These are phyloP conservation scores for Willowsia nigromaculata DNA, from an alignment of 2,888 invertebrate genomes.

Conservation along the genomic window DNA sequence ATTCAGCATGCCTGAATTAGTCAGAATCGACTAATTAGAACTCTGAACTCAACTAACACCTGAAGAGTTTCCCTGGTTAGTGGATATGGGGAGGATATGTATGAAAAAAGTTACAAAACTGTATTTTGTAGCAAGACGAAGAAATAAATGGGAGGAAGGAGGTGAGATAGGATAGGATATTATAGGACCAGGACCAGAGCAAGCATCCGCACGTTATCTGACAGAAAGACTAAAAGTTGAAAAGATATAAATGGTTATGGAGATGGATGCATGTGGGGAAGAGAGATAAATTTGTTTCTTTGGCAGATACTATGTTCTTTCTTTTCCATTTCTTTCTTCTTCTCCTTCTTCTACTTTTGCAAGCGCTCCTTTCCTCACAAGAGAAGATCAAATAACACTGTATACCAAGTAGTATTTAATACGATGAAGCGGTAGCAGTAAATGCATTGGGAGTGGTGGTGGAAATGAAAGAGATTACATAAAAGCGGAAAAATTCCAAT, in stretches of 20 bases:
- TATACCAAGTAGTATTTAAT: background rate
- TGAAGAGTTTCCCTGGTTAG: too few relatives aligned
- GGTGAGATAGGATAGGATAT: background rate
- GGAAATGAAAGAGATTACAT: constrained; percentile 57
- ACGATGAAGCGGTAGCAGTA: background rate
- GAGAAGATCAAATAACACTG: constrained; percentile 4
- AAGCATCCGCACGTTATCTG: constrained; percentile 21
- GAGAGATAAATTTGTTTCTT: constrained; percentile 48
- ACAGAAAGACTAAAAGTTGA: constrained; percentile 25
- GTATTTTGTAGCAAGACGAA: background rate
- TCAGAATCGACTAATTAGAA: too few relatives aligned
- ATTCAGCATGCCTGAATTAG: too few relatives aligned
- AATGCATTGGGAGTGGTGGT: constrained; percentile 25
- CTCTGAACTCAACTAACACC: too few relatives aligned
- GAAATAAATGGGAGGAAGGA: background rate
- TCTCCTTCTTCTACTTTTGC: background rate
- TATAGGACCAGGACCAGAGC: too few relatives aligned
- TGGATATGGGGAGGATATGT: too few relatives aligned
- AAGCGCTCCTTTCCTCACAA: background rate
- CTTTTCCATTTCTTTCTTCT: background rate
- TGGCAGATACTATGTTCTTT: constrained; percentile 26
- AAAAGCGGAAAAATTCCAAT: constrained; percentile 71
- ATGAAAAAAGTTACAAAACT: background rate
- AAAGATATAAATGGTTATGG: constrained; percentile 52
- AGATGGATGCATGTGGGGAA: constrained; percentile 45